phyloP scores from a whole-genome alignment of 2,888 invertebrate genomes.

The Pseudoips prasinana region DNA sequence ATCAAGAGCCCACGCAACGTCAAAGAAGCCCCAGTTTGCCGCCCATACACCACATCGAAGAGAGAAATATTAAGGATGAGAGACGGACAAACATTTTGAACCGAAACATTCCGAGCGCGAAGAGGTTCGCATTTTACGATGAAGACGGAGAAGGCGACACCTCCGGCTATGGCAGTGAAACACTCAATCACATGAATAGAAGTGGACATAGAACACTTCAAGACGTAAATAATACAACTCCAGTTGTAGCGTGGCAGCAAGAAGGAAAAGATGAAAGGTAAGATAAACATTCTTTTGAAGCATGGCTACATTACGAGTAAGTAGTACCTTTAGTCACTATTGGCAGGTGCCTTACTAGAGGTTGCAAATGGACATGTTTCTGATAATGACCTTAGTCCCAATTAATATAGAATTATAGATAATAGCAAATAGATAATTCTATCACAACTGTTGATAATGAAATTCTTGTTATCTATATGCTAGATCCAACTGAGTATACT shows the following conservation, averaged over 20 bases:
- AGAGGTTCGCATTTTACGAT: constrained; percentile 73
- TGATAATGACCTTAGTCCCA: no score
- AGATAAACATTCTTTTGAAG: constrained; percentile 12
- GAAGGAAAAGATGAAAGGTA: constrained; percentile 64
- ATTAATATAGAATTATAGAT: no score
- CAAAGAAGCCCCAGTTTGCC: constrained; percentile 86
- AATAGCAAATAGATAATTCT: no score
- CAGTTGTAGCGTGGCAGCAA: constrained; percentile 74
- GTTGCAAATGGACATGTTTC: no score
- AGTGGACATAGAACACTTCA: constrained; percentile 46
- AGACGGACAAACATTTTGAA: constrained; percentile 54
- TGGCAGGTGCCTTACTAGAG: no score
- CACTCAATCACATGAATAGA: constrained; percentile 78
- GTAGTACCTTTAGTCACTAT: no score
- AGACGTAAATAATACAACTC: constrained; percentile 43
- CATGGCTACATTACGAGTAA: no score
- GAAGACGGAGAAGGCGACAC: constrained; percentile 87
- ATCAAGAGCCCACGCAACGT: constrained; percentile 67
- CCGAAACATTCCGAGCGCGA: constrained; percentile 67
- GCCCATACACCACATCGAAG: constrained; percentile 79
- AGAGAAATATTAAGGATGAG: constrained; percentile 57
- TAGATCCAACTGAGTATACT: no score
- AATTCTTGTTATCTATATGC: no score
- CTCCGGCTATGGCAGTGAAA: constrained; percentile 92
- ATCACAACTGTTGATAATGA: no score